These are phyloP conservation scores for Cerastis leucographa DNA, from an alignment of 2,888 invertebrate species.

Conservation along the genomic window DNA sequence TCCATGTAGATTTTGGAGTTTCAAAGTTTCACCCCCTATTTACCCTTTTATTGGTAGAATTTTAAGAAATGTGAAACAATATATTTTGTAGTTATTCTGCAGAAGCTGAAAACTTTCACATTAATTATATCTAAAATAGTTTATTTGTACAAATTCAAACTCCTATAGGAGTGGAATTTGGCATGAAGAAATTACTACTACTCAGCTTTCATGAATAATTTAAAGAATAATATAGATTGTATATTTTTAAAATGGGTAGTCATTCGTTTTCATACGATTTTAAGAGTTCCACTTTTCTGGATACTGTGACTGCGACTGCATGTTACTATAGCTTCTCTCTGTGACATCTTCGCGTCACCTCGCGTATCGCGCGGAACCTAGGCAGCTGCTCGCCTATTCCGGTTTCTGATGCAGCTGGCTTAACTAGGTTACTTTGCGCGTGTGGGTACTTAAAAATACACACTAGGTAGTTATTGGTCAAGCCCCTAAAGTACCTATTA, in stretches of 20 bases:
- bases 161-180: too few relatives aligned
- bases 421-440: conserved; percentile 68
- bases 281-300: background rate
- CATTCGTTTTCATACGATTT: background rate
- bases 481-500: too few relatives aligned
- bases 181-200: too few relatives aligned
- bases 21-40: background rate
- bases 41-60: too few relatives aligned
- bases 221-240: background rate
- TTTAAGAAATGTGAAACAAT: too few relatives aligned
- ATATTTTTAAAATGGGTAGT: too few relatives aligned
- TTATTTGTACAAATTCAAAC: too few relatives aligned
- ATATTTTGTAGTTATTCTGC: too few relatives aligned
- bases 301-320: background rate
- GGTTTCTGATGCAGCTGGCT: conserved; percentile 74
- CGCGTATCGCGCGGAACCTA: conserved; percentile 43
- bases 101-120: too few relatives aligned
- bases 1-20: background rate
- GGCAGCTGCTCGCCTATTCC: conserved; percentile 73
- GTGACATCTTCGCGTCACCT: conserved; percentile 19
- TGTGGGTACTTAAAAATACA: conserved; percentile 42
- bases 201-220: background rate
- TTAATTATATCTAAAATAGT: too few relatives aligned
- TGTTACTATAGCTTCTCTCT: conserved; percentile 8
- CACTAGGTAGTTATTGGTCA: conserved; percentile 7